Percentiles rank a stretch among this genome's conserved stretches.
phyloP scores from a whole-genome alignment of 2,888 invertebrate species.

The Trissonchulus latispiculum region DNA sequence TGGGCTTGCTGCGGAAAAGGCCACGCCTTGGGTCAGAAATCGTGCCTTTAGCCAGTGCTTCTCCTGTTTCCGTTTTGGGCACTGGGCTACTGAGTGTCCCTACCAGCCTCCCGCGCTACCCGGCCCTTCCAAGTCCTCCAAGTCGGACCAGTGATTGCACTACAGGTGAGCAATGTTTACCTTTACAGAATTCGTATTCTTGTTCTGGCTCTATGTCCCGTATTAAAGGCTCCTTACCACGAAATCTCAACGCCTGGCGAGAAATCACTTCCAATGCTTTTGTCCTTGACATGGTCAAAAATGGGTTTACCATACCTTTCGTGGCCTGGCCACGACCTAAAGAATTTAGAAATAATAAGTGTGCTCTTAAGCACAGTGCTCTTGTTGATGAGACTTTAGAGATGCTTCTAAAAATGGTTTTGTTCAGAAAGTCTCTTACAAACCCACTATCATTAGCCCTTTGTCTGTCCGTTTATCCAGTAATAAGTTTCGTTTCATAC shows the following conservation, averaged over 20 bases:
- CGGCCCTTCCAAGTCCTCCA: neutral
- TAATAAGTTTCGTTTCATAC: neutral
- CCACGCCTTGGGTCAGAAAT: neutral
- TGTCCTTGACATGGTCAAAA: conserved; percentile 1
- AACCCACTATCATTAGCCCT: neutral
- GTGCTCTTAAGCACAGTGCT: neutral
- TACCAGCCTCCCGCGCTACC: neutral
- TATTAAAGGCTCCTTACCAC: neutral
- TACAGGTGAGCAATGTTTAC: neutral
- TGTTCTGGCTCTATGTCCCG: too few species aligned
- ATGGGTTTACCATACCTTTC: conserved; percentile 5
- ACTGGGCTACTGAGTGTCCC: neutral
- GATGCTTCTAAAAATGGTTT: neutral
- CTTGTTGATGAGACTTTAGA: neutral
- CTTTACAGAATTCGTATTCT: neutral
- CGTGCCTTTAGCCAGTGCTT: neutral
- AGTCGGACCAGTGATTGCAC: neutral
- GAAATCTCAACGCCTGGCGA: neutral
- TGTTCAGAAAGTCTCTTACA: too few species aligned
- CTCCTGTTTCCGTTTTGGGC: neutral
- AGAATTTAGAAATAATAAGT: neutral
- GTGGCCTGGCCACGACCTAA: neutral
- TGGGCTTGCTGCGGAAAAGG: neutral
- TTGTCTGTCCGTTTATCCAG: neutral
- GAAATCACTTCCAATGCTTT: neutral